These are phyloP conservation scores for Agelastica alni DNA, from an alignment of 2,888 invertebrate genomes.

Conservation along the genomic window DNA sequence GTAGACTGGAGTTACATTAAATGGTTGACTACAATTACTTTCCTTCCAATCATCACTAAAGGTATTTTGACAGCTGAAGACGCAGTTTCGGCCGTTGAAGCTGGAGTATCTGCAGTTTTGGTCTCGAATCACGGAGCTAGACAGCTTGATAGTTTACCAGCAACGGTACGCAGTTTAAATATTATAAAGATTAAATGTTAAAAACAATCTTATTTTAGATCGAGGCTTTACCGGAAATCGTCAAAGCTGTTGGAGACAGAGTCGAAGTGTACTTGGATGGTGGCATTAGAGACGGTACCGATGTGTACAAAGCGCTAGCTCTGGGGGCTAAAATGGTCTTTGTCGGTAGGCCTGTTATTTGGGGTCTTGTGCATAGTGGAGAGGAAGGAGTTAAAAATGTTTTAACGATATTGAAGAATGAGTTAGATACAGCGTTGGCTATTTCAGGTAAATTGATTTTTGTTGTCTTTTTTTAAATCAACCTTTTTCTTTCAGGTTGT, in stretches of 20 bases:
- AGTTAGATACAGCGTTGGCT: constrained; percentile 76
- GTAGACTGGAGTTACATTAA: constrained; percentile 85
- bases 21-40: constrained; percentile 81
- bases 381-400: constrained; percentile 77
- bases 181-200: not conserved
- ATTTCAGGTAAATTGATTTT: constrained; percentile 65
- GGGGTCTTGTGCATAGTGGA: constrained; percentile 81
- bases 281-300: constrained; percentile 81
- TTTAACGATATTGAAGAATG: constrained; percentile 71
- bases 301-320: constrained; percentile 88
- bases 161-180: constrained; percentile 65
- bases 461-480: not conserved
- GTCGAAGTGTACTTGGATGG: constrained; percentile 86
- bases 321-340: constrained; percentile 91
- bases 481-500: constrained; percentile 28
- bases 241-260: constrained; percentile 70
- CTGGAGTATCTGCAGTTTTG: constrained; percentile 78
- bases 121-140: constrained; percentile 95
- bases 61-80: constrained; percentile 80
- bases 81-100: constrained; percentile 72
- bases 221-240: constrained; percentile 80
- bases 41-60: constrained; percentile 81
- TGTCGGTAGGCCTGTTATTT: constrained; percentile 82
- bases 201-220: constrained; percentile 61
- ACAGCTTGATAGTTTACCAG: constrained; percentile 82